Evolutionary conservation across 2,797 vertebrate genomes (phyloP).

Genomic region (Alcedo atthis): DNA sequence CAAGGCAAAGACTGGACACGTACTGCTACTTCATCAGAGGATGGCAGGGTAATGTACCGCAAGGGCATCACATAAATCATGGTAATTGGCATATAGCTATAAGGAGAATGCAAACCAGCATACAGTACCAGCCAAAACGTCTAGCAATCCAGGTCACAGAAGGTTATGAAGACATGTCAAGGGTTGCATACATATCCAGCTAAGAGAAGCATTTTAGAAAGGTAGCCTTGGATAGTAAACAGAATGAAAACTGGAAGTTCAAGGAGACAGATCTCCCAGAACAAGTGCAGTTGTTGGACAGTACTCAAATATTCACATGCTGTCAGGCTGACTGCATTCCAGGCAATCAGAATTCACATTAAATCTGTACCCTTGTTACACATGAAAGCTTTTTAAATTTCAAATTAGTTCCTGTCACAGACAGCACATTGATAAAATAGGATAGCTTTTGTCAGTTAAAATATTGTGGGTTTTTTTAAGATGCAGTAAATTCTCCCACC

Average conservation of each 20-base stretch:
- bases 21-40: not conserved
- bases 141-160: not conserved
- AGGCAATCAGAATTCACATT: constrained; percentile 56
- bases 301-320: constrained; percentile 53
- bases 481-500: not conserved
- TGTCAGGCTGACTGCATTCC: constrained; percentile 58
- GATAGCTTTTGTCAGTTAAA: constrained; percentile 18
- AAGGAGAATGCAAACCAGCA: not conserved
- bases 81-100: not conserved
- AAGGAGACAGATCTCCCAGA: not conserved
- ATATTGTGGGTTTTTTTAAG: not conserved
- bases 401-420: not conserved
- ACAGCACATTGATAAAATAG: not conserved
- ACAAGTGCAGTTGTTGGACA: constrained; percentile 30
- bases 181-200: not conserved
- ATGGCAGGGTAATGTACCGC: not conserved
- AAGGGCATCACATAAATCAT: constrained; percentile 16
- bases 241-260: constrained; percentile 3
- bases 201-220: not conserved
- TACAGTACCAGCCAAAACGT: not conserved
- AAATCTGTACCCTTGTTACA: constrained; percentile 1
- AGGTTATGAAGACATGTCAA: not conserved
- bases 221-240: not conserved
- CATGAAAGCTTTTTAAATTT: constrained; percentile 19
- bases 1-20: not conserved